A percentile compares a stretch with the other conserved stretches of the same genome.
These are phyloP conservation scores for Danaus melanippus DNA, from an alignment of 1,140 invertebrate species.

Conservation along the genomic window DNA sequence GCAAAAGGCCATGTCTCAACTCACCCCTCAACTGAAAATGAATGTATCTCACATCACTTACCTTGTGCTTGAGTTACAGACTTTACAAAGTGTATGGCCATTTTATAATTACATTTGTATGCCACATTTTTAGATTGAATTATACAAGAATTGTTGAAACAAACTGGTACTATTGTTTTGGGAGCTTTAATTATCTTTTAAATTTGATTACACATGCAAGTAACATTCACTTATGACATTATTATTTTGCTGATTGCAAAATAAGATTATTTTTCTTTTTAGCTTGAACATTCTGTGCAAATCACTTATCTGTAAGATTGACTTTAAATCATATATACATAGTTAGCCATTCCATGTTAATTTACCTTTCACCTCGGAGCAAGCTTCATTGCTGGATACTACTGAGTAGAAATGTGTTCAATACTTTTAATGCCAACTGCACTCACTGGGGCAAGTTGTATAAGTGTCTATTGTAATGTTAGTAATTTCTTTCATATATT, in stretches of 20 bases:
- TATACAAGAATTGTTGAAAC: slow-evolving; percentile 38
- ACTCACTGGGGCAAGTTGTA: too few species aligned
- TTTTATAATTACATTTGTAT: slow-evolving; percentile 54
- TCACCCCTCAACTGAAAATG: slow-evolving; percentile 55
- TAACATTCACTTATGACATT: too few species aligned
- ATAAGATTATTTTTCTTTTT: too few species aligned
- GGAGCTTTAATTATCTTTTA: slow-evolving; percentile 9
- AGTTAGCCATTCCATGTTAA: slow-evolving; percentile 4
- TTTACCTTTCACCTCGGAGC: slow-evolving; percentile 1
- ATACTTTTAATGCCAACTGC: slow-evolving; percentile 1
- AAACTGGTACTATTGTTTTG: slow-evolving; percentile 38
- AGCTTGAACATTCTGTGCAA: too few species aligned
- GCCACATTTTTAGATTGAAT: slow-evolving; percentile 42
- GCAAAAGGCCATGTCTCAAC: slow-evolving; percentile 65
- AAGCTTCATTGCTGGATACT: not conserved
- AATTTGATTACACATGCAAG: not conserved
- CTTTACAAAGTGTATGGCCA: slow-evolving; percentile 46
- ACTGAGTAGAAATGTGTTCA: slow-evolving; percentile 8
- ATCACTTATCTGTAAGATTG: too few species aligned
- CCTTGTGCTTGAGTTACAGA: slow-evolving; percentile 57
- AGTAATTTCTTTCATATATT: too few species aligned
- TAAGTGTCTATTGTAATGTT: too few species aligned
- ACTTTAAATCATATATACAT: too few species aligned
- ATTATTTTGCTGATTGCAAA: too few species aligned
- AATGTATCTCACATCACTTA: slow-evolving; percentile 23